Evolutionary conservation across 2,113 vertebrate genomes (phyloP).

Genomic region (Trematocara stigmaticum): DNA sequence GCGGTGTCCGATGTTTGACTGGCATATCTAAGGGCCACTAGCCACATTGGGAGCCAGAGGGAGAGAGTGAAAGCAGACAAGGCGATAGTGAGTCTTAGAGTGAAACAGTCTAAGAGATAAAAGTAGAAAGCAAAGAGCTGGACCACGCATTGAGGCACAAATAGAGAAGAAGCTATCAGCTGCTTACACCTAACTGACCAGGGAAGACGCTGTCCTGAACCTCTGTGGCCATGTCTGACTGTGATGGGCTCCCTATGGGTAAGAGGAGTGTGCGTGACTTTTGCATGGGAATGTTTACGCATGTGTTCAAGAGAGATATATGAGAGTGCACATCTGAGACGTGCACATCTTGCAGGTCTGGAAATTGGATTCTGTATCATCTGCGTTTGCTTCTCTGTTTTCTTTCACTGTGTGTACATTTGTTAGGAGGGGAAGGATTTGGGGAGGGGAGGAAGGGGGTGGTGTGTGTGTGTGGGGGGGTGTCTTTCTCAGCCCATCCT

Average conservation of each 20-base stretch:
- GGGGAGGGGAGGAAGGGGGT: background rate
- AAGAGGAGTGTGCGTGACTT: slow-evolving; percentile 56
- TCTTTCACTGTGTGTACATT: background rate
- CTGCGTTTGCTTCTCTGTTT: background rate
- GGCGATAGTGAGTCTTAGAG: background rate
- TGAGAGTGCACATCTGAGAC: background rate
- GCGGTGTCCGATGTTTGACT: slow-evolving; percentile 69
- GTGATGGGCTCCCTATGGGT: slow-evolving; percentile 89
- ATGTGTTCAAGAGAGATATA: background rate
- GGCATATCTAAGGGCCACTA: slow-evolving; percentile 78
- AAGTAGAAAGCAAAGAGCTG: background rate
- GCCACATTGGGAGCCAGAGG: slow-evolving; percentile 20
- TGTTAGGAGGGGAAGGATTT: background rate
- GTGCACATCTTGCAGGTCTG: background rate
- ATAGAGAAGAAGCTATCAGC: background rate
- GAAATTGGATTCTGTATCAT: background rate
- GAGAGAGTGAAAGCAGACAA: background rate
- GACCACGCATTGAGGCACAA: background rate
- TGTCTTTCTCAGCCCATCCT: background rate
- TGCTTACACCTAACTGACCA: background rate
- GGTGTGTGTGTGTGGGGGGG: background rate
- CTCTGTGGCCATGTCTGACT: slow-evolving; percentile 86
- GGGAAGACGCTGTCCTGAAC: slow-evolving; percentile 15
- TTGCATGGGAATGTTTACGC: background rate
- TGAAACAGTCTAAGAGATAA: background rate